Conservation (phyloP, 2,888 invertebrate genomes). For the Syritta pipiens region DNA sequence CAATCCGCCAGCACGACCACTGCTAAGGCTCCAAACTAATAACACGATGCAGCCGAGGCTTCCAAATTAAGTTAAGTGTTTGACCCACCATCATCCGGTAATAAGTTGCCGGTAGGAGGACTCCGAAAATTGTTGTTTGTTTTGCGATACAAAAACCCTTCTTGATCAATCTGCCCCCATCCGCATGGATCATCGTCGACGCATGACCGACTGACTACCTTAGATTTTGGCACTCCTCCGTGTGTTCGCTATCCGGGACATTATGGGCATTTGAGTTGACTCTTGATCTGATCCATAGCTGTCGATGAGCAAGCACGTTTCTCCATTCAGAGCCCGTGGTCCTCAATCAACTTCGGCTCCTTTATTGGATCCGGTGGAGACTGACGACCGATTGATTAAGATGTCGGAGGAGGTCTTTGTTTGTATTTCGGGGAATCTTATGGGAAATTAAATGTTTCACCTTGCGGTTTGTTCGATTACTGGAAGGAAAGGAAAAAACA, state of each 20-base stretch:
- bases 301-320: constrained; percentile 58
- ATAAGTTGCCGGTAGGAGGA: constrained; percentile 67
- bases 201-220: constrained; percentile 14
- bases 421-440: constrained; percentile 67
- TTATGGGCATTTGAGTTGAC: constrained; percentile 19
- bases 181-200: constrained; percentile 41
- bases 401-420: constrained; percentile 62
- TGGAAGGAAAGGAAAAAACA: constrained; percentile 30
- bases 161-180: constrained; percentile 58
- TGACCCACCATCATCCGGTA: constrained; percentile 68
- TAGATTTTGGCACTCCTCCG: neutral
- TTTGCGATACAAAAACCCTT: constrained; percentile 40
- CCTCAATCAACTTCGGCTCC: constrained; percentile 35
- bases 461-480: constrained; percentile 56
- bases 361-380: constrained; percentile 34
- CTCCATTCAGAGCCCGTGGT: constrained; percentile 19
- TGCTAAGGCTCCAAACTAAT: constrained; percentile 42
- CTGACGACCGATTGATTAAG: constrained; percentile 61
- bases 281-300: constrained; percentile 48
- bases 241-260: constrained; percentile 21
- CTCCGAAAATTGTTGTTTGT: constrained; percentile 56
- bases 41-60: constrained; percentile 72
- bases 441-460: constrained; percentile 63
- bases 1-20: neutral
- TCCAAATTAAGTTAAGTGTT: constrained; percentile 79